Conservation (phyloP, 2,888 invertebrate genomes). For the Drepana falcataria region DNA sequence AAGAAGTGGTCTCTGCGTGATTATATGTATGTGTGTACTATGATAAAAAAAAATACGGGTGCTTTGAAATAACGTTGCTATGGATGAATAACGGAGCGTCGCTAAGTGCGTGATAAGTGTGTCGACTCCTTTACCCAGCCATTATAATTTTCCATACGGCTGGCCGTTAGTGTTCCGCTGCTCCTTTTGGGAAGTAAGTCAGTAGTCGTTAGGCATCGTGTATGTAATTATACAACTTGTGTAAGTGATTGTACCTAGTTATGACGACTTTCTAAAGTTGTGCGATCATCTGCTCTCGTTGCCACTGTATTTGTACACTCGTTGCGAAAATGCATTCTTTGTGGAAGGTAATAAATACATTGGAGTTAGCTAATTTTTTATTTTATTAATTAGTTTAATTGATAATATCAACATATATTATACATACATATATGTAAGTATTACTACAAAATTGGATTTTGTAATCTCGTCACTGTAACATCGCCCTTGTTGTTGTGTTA, state of each 20-base stretch:
- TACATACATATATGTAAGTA: too few species aligned
- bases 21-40: too few species aligned
- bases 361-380: too few species aligned
- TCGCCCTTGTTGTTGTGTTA: too few species aligned
- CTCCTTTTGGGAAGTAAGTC: conserved; percentile 34
- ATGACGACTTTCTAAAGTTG: conserved; percentile 10
- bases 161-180: conserved; percentile 44
- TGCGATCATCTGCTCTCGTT: conserved; percentile 9
- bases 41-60: too few species aligned
- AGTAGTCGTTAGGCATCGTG: conserved; percentile 28
- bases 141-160: conserved; percentile 57
- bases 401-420: too few species aligned
- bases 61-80: too few species aligned
- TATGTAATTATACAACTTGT: conserved; percentile 23
- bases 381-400: too few species aligned
- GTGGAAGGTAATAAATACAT: background rate
- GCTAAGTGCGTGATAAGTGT: conserved; percentile 1
- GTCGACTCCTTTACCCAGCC: conserved; percentile 8
- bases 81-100: background rate
- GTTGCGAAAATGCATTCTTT: background rate
- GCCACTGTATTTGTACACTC: background rate
- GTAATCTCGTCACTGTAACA: too few species aligned
- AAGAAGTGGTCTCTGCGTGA: too few species aligned
- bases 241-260: conserved; percentile 22
- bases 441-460: too few species aligned